A percentile compares a stretch with the other conserved stretches of the same genome.
These are phyloP conservation scores for Trichoplax adhaerens DNA, from an alignment of 37 sponge, comb jelly and placozoan genomes.

Conservation along the genomic window DNA sequence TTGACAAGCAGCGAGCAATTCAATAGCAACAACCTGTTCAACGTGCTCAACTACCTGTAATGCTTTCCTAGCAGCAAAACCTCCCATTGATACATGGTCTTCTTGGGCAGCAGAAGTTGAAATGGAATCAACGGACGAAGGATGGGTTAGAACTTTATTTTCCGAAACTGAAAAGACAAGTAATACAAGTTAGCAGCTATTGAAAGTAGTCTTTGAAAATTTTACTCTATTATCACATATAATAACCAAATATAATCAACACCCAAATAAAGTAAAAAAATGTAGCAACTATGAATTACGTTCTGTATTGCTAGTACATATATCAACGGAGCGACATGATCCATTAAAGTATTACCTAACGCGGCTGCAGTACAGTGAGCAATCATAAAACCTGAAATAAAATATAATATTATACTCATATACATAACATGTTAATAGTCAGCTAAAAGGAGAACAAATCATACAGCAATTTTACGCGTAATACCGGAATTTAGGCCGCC, in stretches of 20 bases:
- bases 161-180: slow-evolving; percentile 53
- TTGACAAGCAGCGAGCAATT: slow-evolving; percentile 91
- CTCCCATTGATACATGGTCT: slow-evolving; percentile 99
- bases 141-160: slow-evolving; percentile 92
- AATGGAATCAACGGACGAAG: slow-evolving; percentile 92
- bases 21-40: slow-evolving; percentile 86
- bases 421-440: no score
- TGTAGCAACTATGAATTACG: no score
- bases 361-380: slow-evolving; percentile 86
- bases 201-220: no score
- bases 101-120: slow-evolving; percentile 90
- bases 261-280: no score
- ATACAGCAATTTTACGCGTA: background rate
- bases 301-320: no score
- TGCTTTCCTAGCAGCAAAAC: slow-evolving; percentile 87
- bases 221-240: no score
- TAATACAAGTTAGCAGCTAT: no score
- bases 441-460: no score
- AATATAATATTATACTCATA: background rate
- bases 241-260: no score
- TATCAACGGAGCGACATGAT: no score
- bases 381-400: slow-evolving; percentile 65
- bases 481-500: slow-evolving; percentile 80
- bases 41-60: slow-evolving; percentile 79
- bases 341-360: slow-evolving; percentile 31